Conservation (phyloP, 2,113 vertebrate genomes). For the Tetrax tetrax region DNA sequence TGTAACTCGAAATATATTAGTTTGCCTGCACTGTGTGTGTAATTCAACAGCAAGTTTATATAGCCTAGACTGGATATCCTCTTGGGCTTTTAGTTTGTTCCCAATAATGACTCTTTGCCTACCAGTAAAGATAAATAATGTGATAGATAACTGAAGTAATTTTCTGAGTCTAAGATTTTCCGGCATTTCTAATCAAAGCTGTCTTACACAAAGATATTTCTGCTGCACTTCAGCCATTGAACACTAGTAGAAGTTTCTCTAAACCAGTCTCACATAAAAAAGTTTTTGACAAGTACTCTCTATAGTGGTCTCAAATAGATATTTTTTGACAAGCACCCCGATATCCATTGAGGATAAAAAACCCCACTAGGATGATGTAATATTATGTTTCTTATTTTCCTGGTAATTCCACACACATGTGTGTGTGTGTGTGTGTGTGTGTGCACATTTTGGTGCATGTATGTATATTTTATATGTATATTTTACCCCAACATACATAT, state of each 20-base stretch:
- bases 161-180: neutral
- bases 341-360: neutral
- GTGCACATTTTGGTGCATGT: neutral
- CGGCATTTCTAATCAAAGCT: neutral
- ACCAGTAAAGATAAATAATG: neutral
- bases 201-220: neutral
- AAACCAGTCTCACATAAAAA: neutral
- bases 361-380: rapidly evolving
- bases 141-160: neutral
- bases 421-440: neutral
- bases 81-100: neutral
- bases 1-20: neutral
- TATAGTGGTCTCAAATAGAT: neutral
- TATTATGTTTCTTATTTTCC: neutral
- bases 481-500: neutral
- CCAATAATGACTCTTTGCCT: neutral
- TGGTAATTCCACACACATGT: neutral
- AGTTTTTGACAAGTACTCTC: neutral
- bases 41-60: neutral
- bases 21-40: neutral
- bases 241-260: neutral
- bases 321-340: neutral
- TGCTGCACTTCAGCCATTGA: neutral
- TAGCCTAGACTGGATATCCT: neutral
- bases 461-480: no score